Conservation (phyloP, 2,888 invertebrate genomes). For the Papilio demoleus region DNA sequence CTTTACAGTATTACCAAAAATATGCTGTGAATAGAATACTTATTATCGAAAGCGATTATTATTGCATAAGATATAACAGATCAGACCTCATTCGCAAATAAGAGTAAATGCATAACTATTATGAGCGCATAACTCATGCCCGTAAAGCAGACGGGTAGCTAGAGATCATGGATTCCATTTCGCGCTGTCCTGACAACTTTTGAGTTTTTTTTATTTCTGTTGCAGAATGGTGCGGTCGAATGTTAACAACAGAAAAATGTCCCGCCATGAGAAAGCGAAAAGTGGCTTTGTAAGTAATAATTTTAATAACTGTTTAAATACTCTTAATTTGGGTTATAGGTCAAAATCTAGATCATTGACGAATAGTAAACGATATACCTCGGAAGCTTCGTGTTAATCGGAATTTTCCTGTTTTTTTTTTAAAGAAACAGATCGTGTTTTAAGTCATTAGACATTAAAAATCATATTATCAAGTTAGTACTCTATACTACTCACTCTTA, state of each 20-base stretch:
- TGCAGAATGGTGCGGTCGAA: constrained; percentile 78
- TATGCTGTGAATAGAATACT: too few species aligned
- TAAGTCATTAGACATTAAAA: constrained; percentile 11
- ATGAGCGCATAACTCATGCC: too few species aligned
- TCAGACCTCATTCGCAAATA: too few species aligned
- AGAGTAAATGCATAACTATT: too few species aligned
- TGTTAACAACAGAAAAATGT: constrained; percentile 80
- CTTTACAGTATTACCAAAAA: too few species aligned
- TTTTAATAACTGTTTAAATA: constrained; percentile 11
- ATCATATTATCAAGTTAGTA: neutral
- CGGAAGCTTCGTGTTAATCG: neutral
- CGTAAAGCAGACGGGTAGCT: too few species aligned
- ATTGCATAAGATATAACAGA: too few species aligned
- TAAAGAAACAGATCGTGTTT: too few species aligned
- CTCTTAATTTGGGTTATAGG: neutral
- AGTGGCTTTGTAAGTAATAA: constrained; percentile 85
- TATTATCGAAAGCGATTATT: too few species aligned
- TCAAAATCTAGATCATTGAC: neutral
- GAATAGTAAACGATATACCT: neutral
- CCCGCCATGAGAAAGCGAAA: constrained; percentile 86
- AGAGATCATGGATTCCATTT: too few species aligned
- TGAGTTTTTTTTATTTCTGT: constrained; percentile 52
- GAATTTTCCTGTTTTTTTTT: neutral
- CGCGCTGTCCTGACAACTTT: too few species aligned
- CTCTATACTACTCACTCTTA: neutral